A percentile compares a stretch with the other conserved stretches of the same genome.
These are phyloP conservation scores for Phataginus tetradactyla DNA, from an alignment of 2,797 vertebrate species.

Conservation along the genomic window DNA sequence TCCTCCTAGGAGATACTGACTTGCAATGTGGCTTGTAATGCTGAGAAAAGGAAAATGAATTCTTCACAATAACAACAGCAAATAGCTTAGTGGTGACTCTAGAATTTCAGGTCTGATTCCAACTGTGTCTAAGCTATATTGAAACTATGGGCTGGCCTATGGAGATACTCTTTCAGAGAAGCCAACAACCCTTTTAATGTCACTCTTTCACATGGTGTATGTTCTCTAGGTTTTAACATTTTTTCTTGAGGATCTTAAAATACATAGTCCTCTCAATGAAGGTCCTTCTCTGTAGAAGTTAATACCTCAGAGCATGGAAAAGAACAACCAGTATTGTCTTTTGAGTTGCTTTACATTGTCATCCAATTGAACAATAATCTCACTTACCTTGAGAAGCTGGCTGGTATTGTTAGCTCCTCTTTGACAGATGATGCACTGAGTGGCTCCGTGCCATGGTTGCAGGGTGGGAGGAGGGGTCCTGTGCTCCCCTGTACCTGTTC, in stretches of 20 bases:
- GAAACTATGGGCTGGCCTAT: not conserved
- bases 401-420: no score
- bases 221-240: not conserved
- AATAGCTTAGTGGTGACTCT: not conserved
- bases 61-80: not conserved
- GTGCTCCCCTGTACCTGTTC: accelerated
- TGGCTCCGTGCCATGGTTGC: no score
- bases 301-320: not conserved
- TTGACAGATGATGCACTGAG: not conserved
- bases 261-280: not conserved
- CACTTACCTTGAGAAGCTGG: accelerated
- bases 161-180: not conserved
- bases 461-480: not conserved
- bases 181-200: not conserved
- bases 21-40: not conserved
- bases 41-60: not conserved
- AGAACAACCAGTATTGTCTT: not conserved
- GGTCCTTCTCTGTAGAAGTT: not conserved
- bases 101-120: not conserved
- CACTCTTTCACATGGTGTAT: not conserved
- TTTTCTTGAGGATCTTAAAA: not conserved
- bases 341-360: not conserved
- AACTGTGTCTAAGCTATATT: not conserved
- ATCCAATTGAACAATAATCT: not conserved
- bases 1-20: not conserved